Evolutionary conservation across 2,797 vertebrate species (phyloP).

Genomic region (Paguma larvata): DNA sequence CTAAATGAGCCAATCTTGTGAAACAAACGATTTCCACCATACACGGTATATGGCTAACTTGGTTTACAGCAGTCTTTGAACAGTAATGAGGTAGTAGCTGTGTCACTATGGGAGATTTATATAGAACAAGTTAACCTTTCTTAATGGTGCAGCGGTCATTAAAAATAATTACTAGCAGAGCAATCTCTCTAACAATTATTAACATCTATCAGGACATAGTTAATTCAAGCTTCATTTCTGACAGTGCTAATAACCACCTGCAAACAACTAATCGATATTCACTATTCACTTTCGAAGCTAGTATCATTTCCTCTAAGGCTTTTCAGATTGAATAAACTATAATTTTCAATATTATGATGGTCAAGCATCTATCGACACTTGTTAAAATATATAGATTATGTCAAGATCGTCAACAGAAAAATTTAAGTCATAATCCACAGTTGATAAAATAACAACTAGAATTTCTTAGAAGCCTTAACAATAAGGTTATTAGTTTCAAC

Average conservation of each 20-base stretch:
- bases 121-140: constrained; percentile 84
- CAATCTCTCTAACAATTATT: constrained; percentile 76
- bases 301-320: constrained; percentile 29
- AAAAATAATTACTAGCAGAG: constrained; percentile 84
- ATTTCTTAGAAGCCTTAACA: constrained; percentile 30
- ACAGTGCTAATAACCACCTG: constrained; percentile 76
- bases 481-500: background rate
- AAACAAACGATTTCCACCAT: constrained; percentile 79
- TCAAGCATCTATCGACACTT: constrained; percentile 45
- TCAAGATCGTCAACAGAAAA: background rate
- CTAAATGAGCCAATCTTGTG: constrained; percentile 73
- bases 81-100: constrained; percentile 81
- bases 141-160: constrained; percentile 81
- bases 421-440: constrained; percentile 36
- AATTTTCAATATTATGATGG: constrained; percentile 47
- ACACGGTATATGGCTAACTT: constrained; percentile 58
- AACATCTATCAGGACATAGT: constrained; percentile 78
- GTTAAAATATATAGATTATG: constrained; percentile 28
- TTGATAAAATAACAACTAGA: constrained; percentile 36
- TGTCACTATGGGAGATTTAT: constrained; percentile 80
- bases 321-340: constrained; percentile 56
- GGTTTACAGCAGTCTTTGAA: constrained; percentile 79
- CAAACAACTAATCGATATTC: constrained; percentile 81
- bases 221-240: constrained; percentile 83
- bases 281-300: constrained; percentile 79